Evolutionary conservation across 2,888 invertebrate species (phyloP), one percentile per base, ranked within the genome.

Genomic region (Deilephila porcellus): DNA sequence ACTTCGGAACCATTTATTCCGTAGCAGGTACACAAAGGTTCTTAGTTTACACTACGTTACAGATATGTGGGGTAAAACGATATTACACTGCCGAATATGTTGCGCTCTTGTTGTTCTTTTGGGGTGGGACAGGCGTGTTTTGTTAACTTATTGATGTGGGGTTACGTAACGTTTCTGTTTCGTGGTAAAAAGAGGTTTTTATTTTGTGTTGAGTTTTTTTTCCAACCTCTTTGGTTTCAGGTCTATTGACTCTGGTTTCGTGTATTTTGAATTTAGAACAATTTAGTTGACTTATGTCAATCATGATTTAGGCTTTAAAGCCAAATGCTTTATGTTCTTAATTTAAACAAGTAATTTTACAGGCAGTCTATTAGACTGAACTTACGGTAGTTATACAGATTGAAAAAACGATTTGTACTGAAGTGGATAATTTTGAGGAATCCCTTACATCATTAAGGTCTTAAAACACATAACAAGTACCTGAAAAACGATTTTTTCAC

Each of bases 1-100:
- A 85, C 87, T 89, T 88, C 84, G 85, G 83, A 86, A 87, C 86
- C 88, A 88, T 91, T 91, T 90, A 89, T 89, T 88, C 87, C 87
- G 89, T 80, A 79, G 77, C 80, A 79, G 76, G 64, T 77, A 73
- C 73, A 82, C 81, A 82, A 82, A 82, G 82, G 81, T 78, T 76
- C 77, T 82, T 45, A 70, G 59, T 71, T 71, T 56, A 53, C 56
- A 56, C 53, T 71, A 56, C 56, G 70, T 53, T 56, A 71, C 70
- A 71, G 70, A 56, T 71, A 71, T 56, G 70, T 53, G 19, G 56
- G 56, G 53, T 52, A 32, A 71, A 34, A 71, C 56, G 56, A 70
- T 56, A 70, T 56, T 56, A 70, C 70, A 59, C 59, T 25, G 25
- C 67, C 52, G 25, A 67, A 52, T 52, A 67, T 52, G 67, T 67